Conservation (phyloP, 2,113 vertebrate species). For the Lophotis ruficrista region DNA sequence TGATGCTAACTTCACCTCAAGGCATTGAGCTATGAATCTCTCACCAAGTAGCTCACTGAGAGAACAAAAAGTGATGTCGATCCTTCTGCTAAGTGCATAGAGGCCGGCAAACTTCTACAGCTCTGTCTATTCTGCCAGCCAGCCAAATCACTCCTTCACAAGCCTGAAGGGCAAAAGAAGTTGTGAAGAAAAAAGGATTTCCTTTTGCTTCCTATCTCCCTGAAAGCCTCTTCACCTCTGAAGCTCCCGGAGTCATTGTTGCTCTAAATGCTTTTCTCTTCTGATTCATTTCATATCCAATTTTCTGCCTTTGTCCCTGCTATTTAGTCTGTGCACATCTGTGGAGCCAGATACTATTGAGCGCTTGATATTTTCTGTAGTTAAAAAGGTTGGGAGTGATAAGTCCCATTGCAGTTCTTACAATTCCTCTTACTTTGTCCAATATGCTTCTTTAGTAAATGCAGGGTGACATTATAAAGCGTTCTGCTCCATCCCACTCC, state of each 20-base stretch:
- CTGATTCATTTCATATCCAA: neutral
- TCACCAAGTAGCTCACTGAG: neutral
- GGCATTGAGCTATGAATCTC: neutral
- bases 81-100: neutral
- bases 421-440: neutral
- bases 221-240: neutral
- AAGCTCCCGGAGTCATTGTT: neutral
- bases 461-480: neutral
- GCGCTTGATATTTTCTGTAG: neutral
- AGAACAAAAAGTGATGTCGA: neutral
- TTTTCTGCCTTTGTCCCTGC: neutral
- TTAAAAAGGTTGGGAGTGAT: neutral
- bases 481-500: neutral
- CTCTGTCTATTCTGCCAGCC: neutral
- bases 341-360: neutral
- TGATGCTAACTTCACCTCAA: neutral
- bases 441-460: neutral
- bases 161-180: neutral
- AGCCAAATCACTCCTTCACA: neutral
- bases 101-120: neutral
- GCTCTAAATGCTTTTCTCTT: neutral
- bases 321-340: neutral
- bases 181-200: neutral
- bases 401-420: neutral
- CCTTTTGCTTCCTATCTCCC: neutral